Base-by-base conservation (phyloP, 2,113 vertebrate genomes). In the Nycticryphes semicollaris region DNA sequence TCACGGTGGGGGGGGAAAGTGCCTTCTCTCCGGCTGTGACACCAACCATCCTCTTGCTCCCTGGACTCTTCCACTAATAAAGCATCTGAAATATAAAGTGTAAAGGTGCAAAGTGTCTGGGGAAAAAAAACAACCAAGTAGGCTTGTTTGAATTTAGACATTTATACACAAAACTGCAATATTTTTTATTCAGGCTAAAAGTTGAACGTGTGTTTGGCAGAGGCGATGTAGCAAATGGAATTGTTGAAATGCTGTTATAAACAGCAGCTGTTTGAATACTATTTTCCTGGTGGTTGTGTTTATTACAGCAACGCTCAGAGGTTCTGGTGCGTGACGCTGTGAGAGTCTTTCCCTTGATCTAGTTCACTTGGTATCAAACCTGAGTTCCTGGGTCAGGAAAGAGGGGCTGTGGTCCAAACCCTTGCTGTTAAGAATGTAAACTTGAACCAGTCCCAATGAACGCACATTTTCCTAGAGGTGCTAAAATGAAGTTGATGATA, bases 301-400 rank as follows among this genome's bases (percentile, higher is more conserved):
- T 56, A 6, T 39, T 31, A 27, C 11, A 59, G 45, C 28, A 28
- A 8, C 18, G 15, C 17, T 59, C 8, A 24, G 45, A 60, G 43
- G 21, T 18, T 50, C 37, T 57, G 13, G 10, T 7, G 64, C 41
- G 28, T 25, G 50, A 24, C 11, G 9, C 24, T 35, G 1, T 27
- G 23, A 10, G 30, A 35, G 19, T 66, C 48, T 81, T 35, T 35
- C 11, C 7, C 22, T 24, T 69, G 35, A 19, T 48, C 68, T 45
- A 50, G 5, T 45, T 50, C 0, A 0, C 4, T 63, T 76, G 43
- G 13, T 9, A 37, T 37, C 12, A 66, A 30, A 10, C 22, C 23
- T 17, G 0, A 23, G 1, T 43, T 21, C 14, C 79, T 27, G 16
- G 8, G 3, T 1, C 33, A 12, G 43, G 12, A 86, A 35, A 0